Evolutionary conservation across 2,888 invertebrate genomes (phyloP), one percentile per base, ranked within the genome.

Genomic region (Thysanoteuthis rhombus): DNA sequence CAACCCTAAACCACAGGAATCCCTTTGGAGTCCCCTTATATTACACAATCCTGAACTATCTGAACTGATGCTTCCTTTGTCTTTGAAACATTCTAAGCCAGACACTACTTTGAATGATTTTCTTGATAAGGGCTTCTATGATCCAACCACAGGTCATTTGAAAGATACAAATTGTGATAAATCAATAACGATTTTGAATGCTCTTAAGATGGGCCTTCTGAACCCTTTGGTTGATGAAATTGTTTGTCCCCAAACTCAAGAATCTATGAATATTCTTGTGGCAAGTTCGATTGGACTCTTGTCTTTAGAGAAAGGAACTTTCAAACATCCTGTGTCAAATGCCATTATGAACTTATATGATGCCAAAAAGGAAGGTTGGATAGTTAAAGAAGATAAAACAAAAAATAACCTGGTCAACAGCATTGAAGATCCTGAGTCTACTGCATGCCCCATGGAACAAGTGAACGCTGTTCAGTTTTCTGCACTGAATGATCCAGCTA

Each of bases 91-190:
- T 45, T 38, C 92, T 28, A 40, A 45, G 19, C 94, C 94, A 93
- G 52, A 58, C 47, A 32, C 89, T 40, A 93, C 96, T 58, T 94
- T 96, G 93, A 95, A 95, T 94, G 95, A 95, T 94, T 95, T 95
- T 38, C 95, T 96, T 32, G 95, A 95, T 25, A 95, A 95, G 93
- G 96, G 96, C 40, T 94, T 96, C 25, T 97, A 97, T 94, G 97
- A 97, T 94, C 96, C 96, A 93, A 95, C 96, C 93, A 96, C 97
- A 93, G 99, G 99, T 40, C 97, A 98, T 95, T 98, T 99, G 94
- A 97, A 98, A 12, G 99, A 99, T 97, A 98, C 98, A 8, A 98
- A 98, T 96, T 98, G 98, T 94, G 98, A 99, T 91, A 98, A 98
- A 95, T 97, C 98, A 6, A 96, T 99, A 38, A 98, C 98, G 16